Evolutionary conservation across 2,113 vertebrate genomes (phyloP).

Genomic region (Misgurnus anguillicaudatus): DNA sequence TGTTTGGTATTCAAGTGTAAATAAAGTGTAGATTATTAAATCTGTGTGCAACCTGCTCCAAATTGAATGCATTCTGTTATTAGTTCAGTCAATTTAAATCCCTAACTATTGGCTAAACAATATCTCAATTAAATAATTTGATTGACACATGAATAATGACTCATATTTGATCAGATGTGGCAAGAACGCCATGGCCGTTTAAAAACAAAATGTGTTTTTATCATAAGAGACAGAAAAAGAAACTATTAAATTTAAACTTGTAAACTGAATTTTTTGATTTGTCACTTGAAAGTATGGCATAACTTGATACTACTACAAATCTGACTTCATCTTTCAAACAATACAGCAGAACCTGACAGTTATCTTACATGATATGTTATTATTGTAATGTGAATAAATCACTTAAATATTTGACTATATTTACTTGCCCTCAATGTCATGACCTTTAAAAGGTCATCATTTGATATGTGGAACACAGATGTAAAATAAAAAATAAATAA

Average conservation of each 20-base stretch:
- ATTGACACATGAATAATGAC: conserved; percentile 34
- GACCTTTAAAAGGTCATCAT: no score
- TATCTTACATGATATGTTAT: background rate
- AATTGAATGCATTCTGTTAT: conserved; percentile 43
- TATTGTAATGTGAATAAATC: background rate
- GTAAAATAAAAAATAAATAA: no score
- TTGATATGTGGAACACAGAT: no score
- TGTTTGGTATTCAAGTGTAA: conserved; percentile 36
- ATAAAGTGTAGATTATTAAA: conserved; percentile 28
- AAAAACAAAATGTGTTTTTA: conserved; percentile 30
- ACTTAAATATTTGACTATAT: no score
- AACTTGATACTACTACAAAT: conserved; percentile 12
- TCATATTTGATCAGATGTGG: conserved; percentile 21
- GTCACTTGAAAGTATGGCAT: conserved; percentile 6
- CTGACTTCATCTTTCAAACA: conserved; percentile 8
- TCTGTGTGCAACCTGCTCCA: conserved; percentile 27
- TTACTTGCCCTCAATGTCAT: no score
- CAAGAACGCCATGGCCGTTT: background rate
- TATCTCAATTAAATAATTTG: conserved; percentile 35
- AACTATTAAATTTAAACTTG: conserved; percentile 12
- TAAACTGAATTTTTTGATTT: conserved; percentile 7
- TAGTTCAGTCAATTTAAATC: conserved; percentile 35
- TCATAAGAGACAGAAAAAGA: background rate
- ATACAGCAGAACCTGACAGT: background rate
- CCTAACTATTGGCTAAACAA: conserved; percentile 22